Base-by-base conservation (phyloP, 2,797 vertebrate species). In the Potorous gilbertii region DNA sequence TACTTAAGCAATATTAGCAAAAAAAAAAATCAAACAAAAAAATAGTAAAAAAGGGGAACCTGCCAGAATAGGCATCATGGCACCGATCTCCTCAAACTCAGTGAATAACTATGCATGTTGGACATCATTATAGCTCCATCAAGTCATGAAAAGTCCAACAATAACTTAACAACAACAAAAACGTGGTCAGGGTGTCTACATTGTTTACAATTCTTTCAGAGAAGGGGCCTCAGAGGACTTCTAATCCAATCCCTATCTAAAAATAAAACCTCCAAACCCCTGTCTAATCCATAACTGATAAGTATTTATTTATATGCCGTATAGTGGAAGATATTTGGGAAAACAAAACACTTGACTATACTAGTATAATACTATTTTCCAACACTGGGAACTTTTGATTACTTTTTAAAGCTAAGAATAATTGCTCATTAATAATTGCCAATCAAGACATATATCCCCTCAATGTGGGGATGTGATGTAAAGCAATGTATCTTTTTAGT, bases 351-450 rank as follows among this genome's bases (percentile, higher is more conserved):
- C 40, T 27, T 87, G 24, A 50, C 24, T 87, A 46, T 46, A 81
- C n/a, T 40, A 46, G 66, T 16, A 81, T 21, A 81, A 91, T 74
- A 95, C 21, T 91, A 87, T 40, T 92, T 93, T 92, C 56, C 92
- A 56, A 4, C 12, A 59, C 92, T 27, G 56, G 6, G 31, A 57
- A 18, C 13, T 89, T 89, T 94, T 87, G 90, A 4, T 28, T 90
- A 24, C 5, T 95, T 54, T 92, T 95, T 50, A 93, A 92, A n/a
- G 57, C 4, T 91, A 87, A 40, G 94, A 95, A 91, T 91, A 95
- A 93, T 9, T 66, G 55, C 66, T n/a, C 93, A 91, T 28, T n/a
- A 93, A 40, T 90, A 94, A 3, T 55, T 92, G n/a, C n/a, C 57
- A 95, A 40, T 92, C n/a, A 96, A 94, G 62, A n/a, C 24, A 87